Evolutionary conservation across 2,888 invertebrate genomes (phyloP), one percentile per base, ranked within the genome.

Genomic region (Carterocephalus palaemon): DNA sequence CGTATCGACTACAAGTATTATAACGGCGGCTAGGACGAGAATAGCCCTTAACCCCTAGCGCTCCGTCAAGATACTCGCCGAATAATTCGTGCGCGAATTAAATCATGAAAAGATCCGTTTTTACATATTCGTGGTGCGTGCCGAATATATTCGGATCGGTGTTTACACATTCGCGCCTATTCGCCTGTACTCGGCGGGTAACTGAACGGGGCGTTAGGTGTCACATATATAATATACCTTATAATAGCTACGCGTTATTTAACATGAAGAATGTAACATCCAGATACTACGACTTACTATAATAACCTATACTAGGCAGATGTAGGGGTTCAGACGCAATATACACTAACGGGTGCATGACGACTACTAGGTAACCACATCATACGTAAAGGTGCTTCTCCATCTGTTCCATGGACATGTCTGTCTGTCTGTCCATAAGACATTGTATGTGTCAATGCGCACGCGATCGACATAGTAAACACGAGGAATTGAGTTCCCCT

Each of bases 271-370:
- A 22, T 42, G 28, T 20, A 42, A 42, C 19, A 22, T 31, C 31
- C 42, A 34, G 42, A 33, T n/a, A 41, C 34, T 42, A 42, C 34
- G 7, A 24, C 33, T 42, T 33, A 41, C 16, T 7, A 33, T 19
- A 24, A 28, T 8, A 34, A n/a, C n/a, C 19, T 42, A 42, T 34
- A 15, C 42, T 42, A 42, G 13, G 28, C 26, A 34, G 32, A 42
- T 28, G 34, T 34, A 42, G 42, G 42, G 42, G 42, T 34, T 34
- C 34, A 42, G 42, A 42, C 34, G 42, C 33, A 42, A 42, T 34
- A 34, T 26, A 26, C 12, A 38, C 42, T 19, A 23, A 28, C 19
- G n/a, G n/a, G n/a, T n/a, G n/a, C n/a, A n/a, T n/a, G n/a, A n/a
- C n/a, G n/a, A n/a, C n/a, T n/a, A n/a, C n/a, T n/a, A n/a, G n/a